A percentile compares a stretch with the other conserved stretches of the same genome.
Evolutionary conservation across 2,113 vertebrate genomes (phyloP).

Genomic region (Microtus pennsylvanicus): DNA sequence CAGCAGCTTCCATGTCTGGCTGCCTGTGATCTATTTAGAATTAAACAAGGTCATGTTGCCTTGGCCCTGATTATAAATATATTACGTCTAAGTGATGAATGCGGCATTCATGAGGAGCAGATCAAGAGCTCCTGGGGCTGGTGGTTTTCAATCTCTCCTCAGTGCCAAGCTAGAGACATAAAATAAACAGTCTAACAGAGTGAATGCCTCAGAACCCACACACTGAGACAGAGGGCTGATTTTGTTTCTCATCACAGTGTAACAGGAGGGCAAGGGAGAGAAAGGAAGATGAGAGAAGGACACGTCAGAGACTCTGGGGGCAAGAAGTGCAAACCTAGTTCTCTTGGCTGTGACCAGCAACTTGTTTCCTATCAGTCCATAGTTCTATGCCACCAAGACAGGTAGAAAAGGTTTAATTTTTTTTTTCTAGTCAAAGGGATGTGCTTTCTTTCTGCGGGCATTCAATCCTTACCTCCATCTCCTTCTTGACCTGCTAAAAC

Average conservation of each 20-base stretch:
- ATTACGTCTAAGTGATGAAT: constrained; percentile 75
- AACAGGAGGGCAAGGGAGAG: neutral
- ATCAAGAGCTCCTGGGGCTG: constrained; percentile 71
- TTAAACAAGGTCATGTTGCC: constrained; percentile 68
- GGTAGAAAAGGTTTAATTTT: constrained; percentile 54
- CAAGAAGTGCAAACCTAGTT: neutral
- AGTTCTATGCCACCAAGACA: constrained; percentile 20
- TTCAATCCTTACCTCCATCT: neutral
- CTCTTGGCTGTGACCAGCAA: neutral
- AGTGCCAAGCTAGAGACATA: constrained; percentile 29
- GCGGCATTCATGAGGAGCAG: constrained; percentile 68
- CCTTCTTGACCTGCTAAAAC: neutral
- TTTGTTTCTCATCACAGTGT: constrained; percentile 60
- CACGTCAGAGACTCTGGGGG: neutral
- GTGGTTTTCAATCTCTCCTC: constrained; percentile 75
- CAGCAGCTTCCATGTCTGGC: constrained; percentile 18
- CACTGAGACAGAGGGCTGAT: constrained; percentile 20
- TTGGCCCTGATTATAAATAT: constrained; percentile 78
- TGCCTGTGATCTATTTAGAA: constrained; percentile 80
- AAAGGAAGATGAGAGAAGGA: neutral
- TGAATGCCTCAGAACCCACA: constrained; percentile 41
- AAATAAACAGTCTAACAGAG: constrained; percentile 69
- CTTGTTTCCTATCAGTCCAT: neutral
- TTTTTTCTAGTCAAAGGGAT: constrained; percentile 32
- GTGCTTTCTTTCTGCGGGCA: neutral